Evolutionary conservation across 2,888 invertebrate species (phyloP).

Genomic region (Sylvicola cinctus): DNA sequence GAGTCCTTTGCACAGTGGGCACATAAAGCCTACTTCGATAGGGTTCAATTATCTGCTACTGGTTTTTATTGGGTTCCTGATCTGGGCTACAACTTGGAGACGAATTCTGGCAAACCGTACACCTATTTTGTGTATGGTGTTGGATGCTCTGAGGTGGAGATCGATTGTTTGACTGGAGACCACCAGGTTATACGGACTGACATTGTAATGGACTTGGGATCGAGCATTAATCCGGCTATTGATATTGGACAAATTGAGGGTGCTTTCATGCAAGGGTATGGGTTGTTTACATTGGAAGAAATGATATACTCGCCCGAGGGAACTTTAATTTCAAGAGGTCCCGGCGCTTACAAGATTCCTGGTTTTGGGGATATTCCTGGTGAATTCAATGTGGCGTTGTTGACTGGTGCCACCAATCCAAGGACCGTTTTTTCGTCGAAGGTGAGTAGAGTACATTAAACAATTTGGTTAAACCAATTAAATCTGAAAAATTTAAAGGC

Average conservation of each 20-base stretch:
- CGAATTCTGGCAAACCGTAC: constrained; percentile 50
- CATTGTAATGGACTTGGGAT: constrained; percentile 93
- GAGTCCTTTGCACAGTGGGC: constrained; percentile 76
- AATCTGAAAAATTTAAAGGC: constrained; percentile 45
- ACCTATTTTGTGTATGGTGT: constrained; percentile 76
- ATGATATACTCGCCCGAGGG: constrained; percentile 71
- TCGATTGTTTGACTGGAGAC: constrained; percentile 87
- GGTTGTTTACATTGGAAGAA: constrained; percentile 79
- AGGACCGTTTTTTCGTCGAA: constrained; percentile 90
- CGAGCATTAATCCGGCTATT: constrained; percentile 88
- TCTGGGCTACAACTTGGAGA: constrained; percentile 47
- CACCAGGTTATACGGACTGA: constrained; percentile 75
- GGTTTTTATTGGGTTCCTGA: constrained; percentile 65
- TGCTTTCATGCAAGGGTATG: constrained; percentile 86
- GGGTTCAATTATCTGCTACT: constrained; percentile 60
- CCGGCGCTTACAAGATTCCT: constrained; percentile 83
- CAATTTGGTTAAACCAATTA: background rate
- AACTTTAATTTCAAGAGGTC: constrained; percentile 62
- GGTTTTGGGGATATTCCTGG: constrained; percentile 80
- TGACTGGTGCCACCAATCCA: constrained; percentile 79
- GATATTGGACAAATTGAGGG: constrained; percentile 93
- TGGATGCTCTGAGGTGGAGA: constrained; percentile 74
- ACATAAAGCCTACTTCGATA: constrained; percentile 47
- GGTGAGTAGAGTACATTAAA: constrained; percentile 27
- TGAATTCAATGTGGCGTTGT: constrained; percentile 77